Conservation (phyloP, 2,888 invertebrate genomes). For the Rhingia campestris region DNA sequence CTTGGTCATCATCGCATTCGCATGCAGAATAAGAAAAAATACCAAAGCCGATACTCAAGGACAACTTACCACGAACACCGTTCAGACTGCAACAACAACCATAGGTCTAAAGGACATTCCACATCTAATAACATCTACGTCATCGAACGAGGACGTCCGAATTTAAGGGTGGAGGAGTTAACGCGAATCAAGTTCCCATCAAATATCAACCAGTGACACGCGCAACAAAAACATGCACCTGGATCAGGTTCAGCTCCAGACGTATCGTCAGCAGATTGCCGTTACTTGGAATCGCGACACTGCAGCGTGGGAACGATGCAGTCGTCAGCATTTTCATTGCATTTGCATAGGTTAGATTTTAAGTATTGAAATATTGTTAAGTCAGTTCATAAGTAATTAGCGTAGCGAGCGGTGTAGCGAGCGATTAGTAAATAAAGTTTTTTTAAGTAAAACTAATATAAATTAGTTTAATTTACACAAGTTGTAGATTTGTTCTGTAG, state of each 20-base stretch:
- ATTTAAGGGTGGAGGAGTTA: slow-evolving; percentile 10
- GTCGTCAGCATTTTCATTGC: background rate
- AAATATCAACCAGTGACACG: background rate
- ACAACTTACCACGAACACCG: background rate
- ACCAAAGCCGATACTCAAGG: background rate
- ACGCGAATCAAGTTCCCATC: background rate
- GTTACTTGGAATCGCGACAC: background rate
- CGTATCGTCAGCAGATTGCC: background rate
- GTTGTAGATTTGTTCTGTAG: no score
- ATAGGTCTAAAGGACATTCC: slow-evolving; percentile 14
- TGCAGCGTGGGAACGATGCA: background rate
- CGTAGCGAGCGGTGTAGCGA: no score
- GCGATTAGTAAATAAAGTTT: background rate
- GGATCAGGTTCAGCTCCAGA: background rate
- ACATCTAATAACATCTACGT: slow-evolving; percentile 9
- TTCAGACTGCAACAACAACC: background rate
- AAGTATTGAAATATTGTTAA: background rate
- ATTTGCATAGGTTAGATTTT: background rate
- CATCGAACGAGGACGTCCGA: slow-evolving; percentile 15
- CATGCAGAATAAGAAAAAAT: no score
- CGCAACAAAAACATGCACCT: background rate
- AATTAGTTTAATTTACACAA: slow-evolving; percentile 3
- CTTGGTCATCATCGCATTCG: no score
- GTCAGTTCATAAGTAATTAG: background rate
- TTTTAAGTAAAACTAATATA: background rate